Percentiles rank a stretch among this genome's conserved stretches.
Evolutionary conservation across 1,140 invertebrate species (phyloP).

Genomic region (Drosophila funebris): DNA sequence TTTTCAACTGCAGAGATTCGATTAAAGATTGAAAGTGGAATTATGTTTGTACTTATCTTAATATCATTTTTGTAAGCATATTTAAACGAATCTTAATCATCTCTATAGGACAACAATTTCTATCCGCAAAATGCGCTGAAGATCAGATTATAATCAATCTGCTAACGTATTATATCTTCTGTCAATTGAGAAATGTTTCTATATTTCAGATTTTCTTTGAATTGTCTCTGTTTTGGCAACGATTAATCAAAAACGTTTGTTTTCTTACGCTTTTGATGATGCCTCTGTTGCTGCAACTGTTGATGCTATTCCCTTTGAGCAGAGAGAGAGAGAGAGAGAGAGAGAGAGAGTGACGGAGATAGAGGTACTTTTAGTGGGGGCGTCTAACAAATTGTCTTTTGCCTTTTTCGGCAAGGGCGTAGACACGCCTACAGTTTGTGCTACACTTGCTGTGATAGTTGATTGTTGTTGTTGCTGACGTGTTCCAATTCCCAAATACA

Average conservation of each 20-base stretch:
- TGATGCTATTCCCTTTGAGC: background rate
- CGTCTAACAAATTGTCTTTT: conserved; percentile 44
- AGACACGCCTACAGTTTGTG: conserved; percentile 23
- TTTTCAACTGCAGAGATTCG: too few species aligned
- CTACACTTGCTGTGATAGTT: conserved; percentile 30
- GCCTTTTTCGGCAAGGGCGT: conserved; percentile 18
- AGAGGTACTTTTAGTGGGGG: conserved; percentile 3
- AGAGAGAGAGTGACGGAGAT: background rate
- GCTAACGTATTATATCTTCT: background rate
- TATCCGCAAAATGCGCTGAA: too few species aligned
- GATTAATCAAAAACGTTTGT: conserved; percentile 27
- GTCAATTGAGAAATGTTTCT: too few species aligned
- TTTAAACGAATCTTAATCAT: too few species aligned
- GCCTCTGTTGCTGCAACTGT: conserved; percentile 13
- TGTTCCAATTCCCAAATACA: conserved; percentile 39
- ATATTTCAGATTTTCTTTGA: background rate
- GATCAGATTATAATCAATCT: too few species aligned
- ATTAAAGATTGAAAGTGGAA: too few species aligned
- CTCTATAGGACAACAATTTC: too few species aligned
- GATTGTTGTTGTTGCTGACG: conserved; percentile 12
- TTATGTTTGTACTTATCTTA: too few species aligned
- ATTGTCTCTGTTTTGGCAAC: background rate
- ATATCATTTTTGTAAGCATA: too few species aligned
- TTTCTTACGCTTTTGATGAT: conserved; percentile 18
- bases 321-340: background rate